A percentile compares a stretch with the other conserved stretches of the same genome.
phyloP scores from a whole-genome alignment of 2,888 invertebrate genomes.

The Incurvaria masculella region DNA sequence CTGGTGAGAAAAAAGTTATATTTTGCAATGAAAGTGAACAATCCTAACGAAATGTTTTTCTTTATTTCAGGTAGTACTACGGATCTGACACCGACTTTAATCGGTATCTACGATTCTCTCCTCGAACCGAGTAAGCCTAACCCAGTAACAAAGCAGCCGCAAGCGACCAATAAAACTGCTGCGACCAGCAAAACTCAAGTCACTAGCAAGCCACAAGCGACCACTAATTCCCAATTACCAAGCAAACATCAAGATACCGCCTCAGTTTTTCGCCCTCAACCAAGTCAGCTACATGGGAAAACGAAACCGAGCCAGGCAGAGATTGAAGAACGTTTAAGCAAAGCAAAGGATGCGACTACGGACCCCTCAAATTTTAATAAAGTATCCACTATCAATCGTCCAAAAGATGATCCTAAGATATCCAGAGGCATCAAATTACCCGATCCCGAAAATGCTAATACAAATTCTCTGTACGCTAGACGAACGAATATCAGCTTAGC shows the following conservation, averaged over 20 bases:
- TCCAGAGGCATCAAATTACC: slow-evolving; percentile 43
- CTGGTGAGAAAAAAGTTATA: no score
- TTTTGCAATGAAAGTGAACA: slow-evolving; percentile 4
- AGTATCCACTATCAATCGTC: slow-evolving; percentile 20
- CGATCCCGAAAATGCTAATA: slow-evolving; percentile 34
- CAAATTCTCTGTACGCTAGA: slow-evolving; percentile 39
- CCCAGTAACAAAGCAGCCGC: not conserved
- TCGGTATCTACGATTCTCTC: slow-evolving; percentile 84
- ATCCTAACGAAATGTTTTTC: slow-evolving; percentile 22
- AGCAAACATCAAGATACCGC: no score
- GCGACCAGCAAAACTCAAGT: not conserved
- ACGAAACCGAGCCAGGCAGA: not conserved
- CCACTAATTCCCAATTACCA: no score
- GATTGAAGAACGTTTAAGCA: not conserved
- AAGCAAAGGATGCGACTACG: slow-evolving; percentile 48
- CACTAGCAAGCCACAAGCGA: no score
- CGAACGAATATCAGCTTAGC: slow-evolving; percentile 29
- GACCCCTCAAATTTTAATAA: slow-evolving; percentile 30
- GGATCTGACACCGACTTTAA: slow-evolving; percentile 80
- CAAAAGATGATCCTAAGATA: slow-evolving; percentile 35
- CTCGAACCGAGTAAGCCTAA: slow-evolving; percentile 47
- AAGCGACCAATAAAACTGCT: not conserved
- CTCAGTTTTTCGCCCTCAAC: not conserved
- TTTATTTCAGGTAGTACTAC: slow-evolving; percentile 76
- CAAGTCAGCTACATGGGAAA: not conserved